Evolutionary conservation across 2,113 vertebrate species (phyloP).

Genomic region (Epinephelus cyanopodus): DNA sequence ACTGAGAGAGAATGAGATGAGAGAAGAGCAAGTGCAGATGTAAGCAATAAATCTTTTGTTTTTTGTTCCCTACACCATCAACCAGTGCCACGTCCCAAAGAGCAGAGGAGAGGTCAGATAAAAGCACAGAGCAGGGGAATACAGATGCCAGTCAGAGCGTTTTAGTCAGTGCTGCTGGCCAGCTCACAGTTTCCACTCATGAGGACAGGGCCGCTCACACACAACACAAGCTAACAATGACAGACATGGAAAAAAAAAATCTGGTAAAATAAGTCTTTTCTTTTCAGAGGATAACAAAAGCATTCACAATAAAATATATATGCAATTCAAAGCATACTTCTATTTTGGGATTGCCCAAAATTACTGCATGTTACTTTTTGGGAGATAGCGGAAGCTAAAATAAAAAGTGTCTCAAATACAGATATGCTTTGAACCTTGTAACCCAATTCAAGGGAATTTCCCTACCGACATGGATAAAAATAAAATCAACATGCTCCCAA

Average conservation of each 20-base stretch:
- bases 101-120: conserved; percentile 22
- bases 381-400: not conserved
- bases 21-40: conserved; percentile 27
- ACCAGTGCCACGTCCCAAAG: not conserved
- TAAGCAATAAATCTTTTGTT: conserved; percentile 6
- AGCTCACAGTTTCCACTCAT: conserved; percentile 39
- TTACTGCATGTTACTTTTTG: not conserved
- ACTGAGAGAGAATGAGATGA: conserved; percentile 11
- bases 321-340: not conserved
- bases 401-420: not conserved
- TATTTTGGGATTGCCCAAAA: not conserved
- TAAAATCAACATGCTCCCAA: not conserved
- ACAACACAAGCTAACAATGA: not conserved
- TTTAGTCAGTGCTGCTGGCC: conserved; percentile 32
- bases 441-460: not conserved
- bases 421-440: not conserved
- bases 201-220: not conserved
- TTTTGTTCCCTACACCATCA: not conserved
- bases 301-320: not conserved
- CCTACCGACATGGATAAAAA: not conserved
- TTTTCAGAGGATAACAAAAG: not conserved
- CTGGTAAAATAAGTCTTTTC: not conserved
- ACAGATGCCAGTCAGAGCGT: conserved; percentile 43
- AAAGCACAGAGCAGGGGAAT: conserved; percentile 32
- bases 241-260: not conserved